A percentile compares a stretch with the other conserved stretches of the same genome.
Conservation (phyloP, 2,797 vertebrate genomes). For the Liasis olivaceus region DNA sequence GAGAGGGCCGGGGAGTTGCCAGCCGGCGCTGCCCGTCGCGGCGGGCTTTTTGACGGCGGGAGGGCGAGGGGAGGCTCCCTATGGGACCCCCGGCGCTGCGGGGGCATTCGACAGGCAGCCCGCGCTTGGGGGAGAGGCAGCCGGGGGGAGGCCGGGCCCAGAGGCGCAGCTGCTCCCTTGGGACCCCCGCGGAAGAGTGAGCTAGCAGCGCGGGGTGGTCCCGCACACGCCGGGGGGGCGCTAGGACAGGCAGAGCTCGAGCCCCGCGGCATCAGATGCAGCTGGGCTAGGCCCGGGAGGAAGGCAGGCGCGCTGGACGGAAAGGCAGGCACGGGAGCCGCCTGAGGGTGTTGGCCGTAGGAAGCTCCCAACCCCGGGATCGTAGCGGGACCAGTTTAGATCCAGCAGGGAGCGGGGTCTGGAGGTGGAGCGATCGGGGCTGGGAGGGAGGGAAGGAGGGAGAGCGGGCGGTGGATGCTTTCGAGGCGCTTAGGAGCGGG, state of each 20-base stretch:
- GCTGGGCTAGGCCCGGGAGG: slow-evolving; percentile 10
- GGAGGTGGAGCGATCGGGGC: neutral
- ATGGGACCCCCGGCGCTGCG: slow-evolving; percentile 4
- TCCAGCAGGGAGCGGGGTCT: too few relatives aligned
- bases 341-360: neutral
- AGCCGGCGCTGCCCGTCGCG: too few relatives aligned
- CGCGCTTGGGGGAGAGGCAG: neutral
- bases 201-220: neutral
- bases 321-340: neutral
- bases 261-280: neutral
- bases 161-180: neutral
- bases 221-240: neutral
- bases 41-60: neutral
- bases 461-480: too few relatives aligned
- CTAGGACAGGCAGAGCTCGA: neutral
- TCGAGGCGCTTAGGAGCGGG: neutral
- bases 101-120: neutral
- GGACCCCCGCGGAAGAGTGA: neutral
- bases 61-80: neutral
- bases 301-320: slow-evolving; percentile 8
- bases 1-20: neutral
- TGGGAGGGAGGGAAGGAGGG: too few relatives aligned
- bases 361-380: neutral
- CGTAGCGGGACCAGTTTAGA: neutral
- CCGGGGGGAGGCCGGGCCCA: neutral